Conservation (phyloP, 1,140 invertebrate genomes). For the Drosophila ogumai region DNA sequence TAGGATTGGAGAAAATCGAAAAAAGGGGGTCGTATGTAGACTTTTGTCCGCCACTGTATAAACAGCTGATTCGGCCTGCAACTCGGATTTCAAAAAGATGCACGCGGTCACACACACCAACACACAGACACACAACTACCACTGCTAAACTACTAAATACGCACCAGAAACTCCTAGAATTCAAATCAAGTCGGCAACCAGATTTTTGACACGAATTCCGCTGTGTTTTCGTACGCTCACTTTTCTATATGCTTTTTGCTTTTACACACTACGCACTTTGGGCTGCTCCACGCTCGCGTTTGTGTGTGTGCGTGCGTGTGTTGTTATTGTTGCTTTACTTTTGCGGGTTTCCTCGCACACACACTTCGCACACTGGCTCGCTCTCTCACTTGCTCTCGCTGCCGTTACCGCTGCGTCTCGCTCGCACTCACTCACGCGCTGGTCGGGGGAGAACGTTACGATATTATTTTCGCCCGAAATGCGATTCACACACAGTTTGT, state of each 20-base stretch:
- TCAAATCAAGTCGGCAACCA: conserved; percentile 7
- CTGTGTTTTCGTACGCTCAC: conserved; percentile 7
- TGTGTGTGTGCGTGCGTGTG: conserved; percentile 31
- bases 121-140: neutral
- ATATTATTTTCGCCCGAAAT: conserved; percentile 57
- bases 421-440: conserved; percentile 75
- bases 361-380: conserved; percentile 44
- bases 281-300: conserved; percentile 10
- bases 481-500: conserved; percentile 52
- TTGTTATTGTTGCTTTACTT: conserved; percentile 59
- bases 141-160: conserved; percentile 27
- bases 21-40: too few relatives aligned
- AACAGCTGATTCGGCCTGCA: conserved; percentile 50
- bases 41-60: too few relatives aligned
- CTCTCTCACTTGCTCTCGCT: conserved; percentile 33
- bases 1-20: too few relatives aligned
- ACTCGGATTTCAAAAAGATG: conserved; percentile 49
- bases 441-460: conserved; percentile 68
- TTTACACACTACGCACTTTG: conserved; percentile 50
- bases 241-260: conserved; percentile 11
- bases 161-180: conserved; percentile 41
- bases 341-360: conserved; percentile 63
- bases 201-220: conserved; percentile 32
- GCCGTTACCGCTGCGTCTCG: conserved; percentile 45
- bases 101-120: conserved; percentile 40